Conservation (phyloP, 2,113 vertebrate species). For the Nannospalax galili region DNA sequence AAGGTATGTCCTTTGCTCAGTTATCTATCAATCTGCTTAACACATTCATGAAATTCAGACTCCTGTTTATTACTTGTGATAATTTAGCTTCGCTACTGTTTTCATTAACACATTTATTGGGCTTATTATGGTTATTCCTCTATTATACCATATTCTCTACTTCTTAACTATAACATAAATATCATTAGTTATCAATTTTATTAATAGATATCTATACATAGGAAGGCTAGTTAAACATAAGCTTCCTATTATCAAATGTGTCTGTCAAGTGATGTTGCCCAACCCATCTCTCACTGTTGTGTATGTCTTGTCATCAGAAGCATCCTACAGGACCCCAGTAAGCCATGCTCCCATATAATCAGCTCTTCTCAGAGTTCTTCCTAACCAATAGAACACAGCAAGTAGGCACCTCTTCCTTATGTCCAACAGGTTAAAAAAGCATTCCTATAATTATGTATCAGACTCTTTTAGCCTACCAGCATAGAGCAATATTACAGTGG, state of each 20-base stretch:
- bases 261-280: background rate
- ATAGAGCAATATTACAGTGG: too few species aligned
- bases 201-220: background rate
- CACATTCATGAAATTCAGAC: background rate
- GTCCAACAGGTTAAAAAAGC: background rate
- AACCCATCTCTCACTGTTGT: background rate
- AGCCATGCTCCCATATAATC: too few species aligned
- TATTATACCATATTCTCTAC: background rate
- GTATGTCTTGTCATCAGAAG: background rate
- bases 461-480: background rate
- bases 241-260: background rate
- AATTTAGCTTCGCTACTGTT: background rate
- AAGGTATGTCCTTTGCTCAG: background rate
- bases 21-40: background rate
- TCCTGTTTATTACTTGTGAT: background rate
- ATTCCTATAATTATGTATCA: background rate
- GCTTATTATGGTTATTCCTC: background rate
- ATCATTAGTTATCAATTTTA: background rate
- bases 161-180: background rate
- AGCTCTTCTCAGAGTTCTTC: too few species aligned
- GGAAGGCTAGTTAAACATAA: background rate
- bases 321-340: background rate
- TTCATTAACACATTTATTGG: background rate
- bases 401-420: background rate
- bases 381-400: background rate